These are phyloP conservation scores for Terebella lapidaria DNA, from an alignment of 2,888 invertebrate species.

Conservation along the genomic window DNA sequence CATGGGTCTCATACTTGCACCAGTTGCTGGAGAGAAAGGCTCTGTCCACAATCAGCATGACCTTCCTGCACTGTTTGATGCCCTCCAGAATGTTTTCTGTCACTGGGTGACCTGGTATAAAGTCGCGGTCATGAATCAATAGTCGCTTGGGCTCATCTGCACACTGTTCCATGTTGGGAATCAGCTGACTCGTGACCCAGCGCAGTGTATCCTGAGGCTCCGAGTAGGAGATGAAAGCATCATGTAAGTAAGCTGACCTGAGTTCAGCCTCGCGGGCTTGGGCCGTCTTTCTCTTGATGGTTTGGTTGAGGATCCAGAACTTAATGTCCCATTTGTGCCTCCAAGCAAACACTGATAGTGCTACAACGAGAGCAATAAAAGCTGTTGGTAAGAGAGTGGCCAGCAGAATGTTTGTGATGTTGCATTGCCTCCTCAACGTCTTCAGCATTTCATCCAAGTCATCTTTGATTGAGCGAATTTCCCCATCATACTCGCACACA, in stretches of 20 bases:
- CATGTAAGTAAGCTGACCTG: not conserved
- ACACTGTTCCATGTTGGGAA: not conserved
- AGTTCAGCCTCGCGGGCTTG: not conserved
- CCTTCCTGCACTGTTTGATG: not conserved
- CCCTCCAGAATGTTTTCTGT: slow-evolving; percentile 3
- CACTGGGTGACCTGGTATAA: not conserved
- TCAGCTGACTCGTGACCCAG: not conserved
- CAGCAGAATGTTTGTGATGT: not conserved
- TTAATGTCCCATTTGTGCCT: not conserved
- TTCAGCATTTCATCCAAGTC: not conserved
- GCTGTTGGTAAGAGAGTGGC: no score
- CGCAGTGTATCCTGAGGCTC: not conserved
- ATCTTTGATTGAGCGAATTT: not conserved
- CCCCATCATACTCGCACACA: no score
- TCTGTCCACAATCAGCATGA: not conserved
- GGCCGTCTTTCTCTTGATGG: not conserved
- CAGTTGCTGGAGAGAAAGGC: not conserved
- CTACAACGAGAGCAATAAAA: not conserved
- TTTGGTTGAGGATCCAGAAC: not conserved
- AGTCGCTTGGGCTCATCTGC: not conserved
- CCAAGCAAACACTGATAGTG: not conserved
- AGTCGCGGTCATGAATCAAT: slow-evolving; percentile 3
- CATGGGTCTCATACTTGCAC: not conserved
- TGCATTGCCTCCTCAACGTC: not conserved
- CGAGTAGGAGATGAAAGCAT: not conserved